These are phyloP conservation scores for Lethrus apterus DNA, from an alignment of 1,140 invertebrate species.

Conservation along the genomic window DNA sequence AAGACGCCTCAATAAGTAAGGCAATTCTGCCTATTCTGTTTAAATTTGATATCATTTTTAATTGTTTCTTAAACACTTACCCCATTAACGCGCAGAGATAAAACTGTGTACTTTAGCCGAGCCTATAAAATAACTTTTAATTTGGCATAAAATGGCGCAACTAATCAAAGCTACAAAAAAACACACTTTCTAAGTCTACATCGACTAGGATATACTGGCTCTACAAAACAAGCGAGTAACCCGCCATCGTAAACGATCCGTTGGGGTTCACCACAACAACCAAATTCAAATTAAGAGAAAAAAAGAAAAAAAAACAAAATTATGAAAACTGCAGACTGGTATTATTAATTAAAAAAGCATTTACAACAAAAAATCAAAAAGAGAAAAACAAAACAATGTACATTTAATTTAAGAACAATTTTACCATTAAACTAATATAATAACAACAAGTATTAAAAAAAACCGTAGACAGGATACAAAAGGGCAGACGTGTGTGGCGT, in stretches of 20 bases:
- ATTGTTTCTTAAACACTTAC: no score
- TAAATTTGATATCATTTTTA: no score
- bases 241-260: neutral
- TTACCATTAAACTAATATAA: constrained; percentile 55
- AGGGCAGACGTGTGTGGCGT: constrained; percentile 2
- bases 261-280: constrained; percentile 12
- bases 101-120: neutral
- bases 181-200: neutral
- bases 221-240: neutral
- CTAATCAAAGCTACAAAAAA: neutral
- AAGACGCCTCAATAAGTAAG: no score
- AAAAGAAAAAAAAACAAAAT: constrained; percentile 53
- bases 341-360: constrained; percentile 61
- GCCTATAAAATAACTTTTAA: neutral
- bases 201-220: no score
- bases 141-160: neutral
- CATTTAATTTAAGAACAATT: constrained; percentile 62
- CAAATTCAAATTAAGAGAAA: constrained; percentile 30
- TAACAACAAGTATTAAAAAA: constrained; percentile 50
- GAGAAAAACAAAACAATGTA: constrained; percentile 60
- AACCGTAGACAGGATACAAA: constrained; percentile 21
- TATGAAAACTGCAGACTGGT: constrained; percentile 58
- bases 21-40: no score
- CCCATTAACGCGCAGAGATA: no score
- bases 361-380: constrained; percentile 60